Percentiles rank a stretch among this genome's conserved stretches.
Evolutionary conservation across 2,888 invertebrate species (phyloP).

Genomic region (Agonum fuliginosum): DNA sequence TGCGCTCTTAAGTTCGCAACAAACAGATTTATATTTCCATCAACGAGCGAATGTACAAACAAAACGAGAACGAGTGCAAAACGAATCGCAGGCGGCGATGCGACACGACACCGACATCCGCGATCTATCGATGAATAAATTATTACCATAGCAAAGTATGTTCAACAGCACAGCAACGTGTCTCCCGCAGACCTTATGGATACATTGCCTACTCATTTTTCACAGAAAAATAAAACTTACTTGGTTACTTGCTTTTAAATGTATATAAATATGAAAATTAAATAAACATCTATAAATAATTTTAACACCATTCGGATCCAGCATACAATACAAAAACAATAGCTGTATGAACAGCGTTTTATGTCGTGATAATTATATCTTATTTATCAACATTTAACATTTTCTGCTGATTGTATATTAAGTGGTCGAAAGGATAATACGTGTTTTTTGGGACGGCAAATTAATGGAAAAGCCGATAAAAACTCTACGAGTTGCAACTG

Average conservation of each 20-base stretch:
- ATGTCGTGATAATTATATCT: no score
- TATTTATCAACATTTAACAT: no score
- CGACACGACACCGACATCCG: constrained; percentile 26
- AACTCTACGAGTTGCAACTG: constrained; percentile 14
- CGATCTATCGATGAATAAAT: constrained; percentile 35
- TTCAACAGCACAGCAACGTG: no score
- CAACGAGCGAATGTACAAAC: constrained; percentile 47
- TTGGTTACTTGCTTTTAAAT: no score
- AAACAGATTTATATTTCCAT: constrained; percentile 59
- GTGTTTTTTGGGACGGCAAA: neutral
- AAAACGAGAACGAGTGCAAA: constrained; percentile 22
- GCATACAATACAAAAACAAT: no score
- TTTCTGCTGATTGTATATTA: neutral
- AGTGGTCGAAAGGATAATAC: neutral
- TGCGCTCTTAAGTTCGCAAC: constrained; percentile 58
- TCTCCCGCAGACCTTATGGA: neutral
- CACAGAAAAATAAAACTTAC: no score
- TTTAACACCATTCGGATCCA: no score
- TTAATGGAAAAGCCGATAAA: constrained; percentile 7
- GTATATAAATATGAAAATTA: no score
- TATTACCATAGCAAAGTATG: no score
- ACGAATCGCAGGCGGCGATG: constrained; percentile 28
- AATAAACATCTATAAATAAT: no score
- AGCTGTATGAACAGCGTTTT: no score
- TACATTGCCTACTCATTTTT: neutral